Percentiles rank a stretch among this genome's conserved stretches.
Evolutionary conservation across 2,797 vertebrate species (phyloP).

Genomic region (Pangasius krempfi): DNA sequence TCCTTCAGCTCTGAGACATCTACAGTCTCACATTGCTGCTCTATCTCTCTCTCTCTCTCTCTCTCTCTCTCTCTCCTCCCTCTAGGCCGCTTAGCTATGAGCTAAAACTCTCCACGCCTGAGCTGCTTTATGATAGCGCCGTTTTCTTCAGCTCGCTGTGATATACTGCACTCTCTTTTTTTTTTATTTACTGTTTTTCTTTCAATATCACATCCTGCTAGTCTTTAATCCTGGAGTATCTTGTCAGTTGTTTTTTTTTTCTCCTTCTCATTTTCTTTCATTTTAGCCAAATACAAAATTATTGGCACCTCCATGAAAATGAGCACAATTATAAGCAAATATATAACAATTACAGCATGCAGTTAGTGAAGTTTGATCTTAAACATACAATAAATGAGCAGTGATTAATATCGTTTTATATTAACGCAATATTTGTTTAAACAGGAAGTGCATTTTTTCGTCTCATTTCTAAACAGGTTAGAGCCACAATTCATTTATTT

Average conservation of each 20-base stretch:
- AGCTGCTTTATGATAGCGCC: neutral
- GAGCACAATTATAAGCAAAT: neutral
- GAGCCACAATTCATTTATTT: neutral
- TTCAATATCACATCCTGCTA: neutral
- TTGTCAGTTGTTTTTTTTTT: neutral
- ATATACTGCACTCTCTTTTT: too few relatives aligned
- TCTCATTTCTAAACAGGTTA: too few relatives aligned
- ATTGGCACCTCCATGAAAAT: neutral
- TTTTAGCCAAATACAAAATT: neutral
- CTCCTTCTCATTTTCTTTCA: neutral
- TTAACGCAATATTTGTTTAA: neutral
- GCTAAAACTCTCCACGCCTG: neutral
- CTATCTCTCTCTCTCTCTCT: neutral
- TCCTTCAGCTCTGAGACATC: constrained; percentile 1
- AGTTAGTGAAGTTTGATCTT: neutral
- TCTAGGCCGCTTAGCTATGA: neutral
- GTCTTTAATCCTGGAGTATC: neutral
- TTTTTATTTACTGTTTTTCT: neutral
- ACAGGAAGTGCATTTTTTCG: neutral
- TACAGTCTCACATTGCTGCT: neutral
- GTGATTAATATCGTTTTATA: neutral
- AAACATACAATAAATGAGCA: neutral
- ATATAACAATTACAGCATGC: neutral
- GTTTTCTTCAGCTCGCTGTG: too few relatives aligned
- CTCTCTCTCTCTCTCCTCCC: neutral